Evolutionary conservation across 1,140 invertebrate genomes (phyloP).

Genomic region (Teleogryllus occipitalis): DNA sequence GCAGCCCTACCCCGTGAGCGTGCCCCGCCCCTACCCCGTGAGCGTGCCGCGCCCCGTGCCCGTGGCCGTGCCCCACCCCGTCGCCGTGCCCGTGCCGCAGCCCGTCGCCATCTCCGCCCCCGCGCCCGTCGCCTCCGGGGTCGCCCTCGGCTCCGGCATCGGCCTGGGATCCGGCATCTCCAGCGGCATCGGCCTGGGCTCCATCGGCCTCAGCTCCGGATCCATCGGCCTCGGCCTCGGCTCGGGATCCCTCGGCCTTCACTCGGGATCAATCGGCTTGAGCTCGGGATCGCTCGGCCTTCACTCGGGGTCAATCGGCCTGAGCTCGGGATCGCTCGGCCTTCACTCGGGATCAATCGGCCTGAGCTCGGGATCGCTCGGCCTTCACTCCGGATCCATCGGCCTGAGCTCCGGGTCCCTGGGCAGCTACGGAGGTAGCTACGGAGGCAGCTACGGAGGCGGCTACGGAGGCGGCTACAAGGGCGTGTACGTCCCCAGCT

Average conservation of each 20-base stretch:
- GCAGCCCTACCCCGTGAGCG: not conserved
- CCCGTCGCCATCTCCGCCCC: slow-evolving; percentile 11
- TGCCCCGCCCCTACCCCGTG: slow-evolving; percentile 11
- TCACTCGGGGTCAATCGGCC: not conserved
- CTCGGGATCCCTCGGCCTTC: not conserved
- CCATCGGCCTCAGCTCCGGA: not conserved
- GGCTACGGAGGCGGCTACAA: not conserved
- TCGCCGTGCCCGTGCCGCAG: slow-evolving; percentile 13
- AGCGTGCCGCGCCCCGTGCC: slow-evolving; percentile 8
- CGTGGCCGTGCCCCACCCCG: slow-evolving; percentile 3
- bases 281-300: not conserved
- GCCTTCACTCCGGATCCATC: not conserved
- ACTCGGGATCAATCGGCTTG: not conserved
- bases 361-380: slow-evolving; percentile 10
- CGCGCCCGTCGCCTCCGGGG: not conserved
- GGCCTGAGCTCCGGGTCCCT: not conserved
- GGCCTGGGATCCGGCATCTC: not conserved
- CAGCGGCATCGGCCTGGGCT: not conserved
- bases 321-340: not conserved
- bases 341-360: not conserved
- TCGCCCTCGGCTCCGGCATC: not conserved
- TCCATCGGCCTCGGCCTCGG: not conserved
- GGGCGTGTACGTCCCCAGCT: slow-evolving; percentile 12
- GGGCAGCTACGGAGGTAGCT: not conserved
- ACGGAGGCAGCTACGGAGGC: not conserved